Base-by-base conservation (phyloP, 2,888 invertebrate genomes). In the Nymphalis c-album region DNA sequence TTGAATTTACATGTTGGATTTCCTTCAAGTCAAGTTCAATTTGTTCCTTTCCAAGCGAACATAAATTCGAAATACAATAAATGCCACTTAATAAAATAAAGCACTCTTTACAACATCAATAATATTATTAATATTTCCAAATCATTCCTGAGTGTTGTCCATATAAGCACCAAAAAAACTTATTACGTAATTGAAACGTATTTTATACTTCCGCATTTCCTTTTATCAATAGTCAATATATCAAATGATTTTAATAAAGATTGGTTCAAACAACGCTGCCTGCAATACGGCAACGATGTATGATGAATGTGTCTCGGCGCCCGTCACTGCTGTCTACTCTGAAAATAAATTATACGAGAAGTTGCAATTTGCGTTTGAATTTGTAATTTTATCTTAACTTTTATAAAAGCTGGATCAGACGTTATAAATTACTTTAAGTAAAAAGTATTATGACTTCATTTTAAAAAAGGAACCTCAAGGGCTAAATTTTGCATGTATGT, bases 301-400 rank as follows among this genome's bases (percentile, higher is more conserved):
- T 76, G 76, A 79, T 75, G 75, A 75, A 77, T 77, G 74, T 68
- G 63, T 68, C 67, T 62, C 70, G 68, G 48, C 67, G 53, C 69
- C 71, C 64, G 69, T 75, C 68, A 71, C 68, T 63, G 59, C 68
- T 68, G 64, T 68, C 68, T 61, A 62, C 65, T 68, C 57, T 65
- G 60, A 66, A 67, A 70, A 71, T 69, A 68, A 63, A 73, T 68
- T 72, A 60, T 60, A 65, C 63, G 57, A 63, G 18, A 55, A 53
- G 40, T 26, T 53, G 40, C 8, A 67, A 67, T 55, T 59, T 67
- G 26, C 66, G 48, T 71, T 65, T 63, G 45, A 50, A 17, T 35
- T 40, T 20, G 35, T 31, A 48, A 35, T 40, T 40, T 40, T 40
- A 51, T 48, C 18, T 50, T 47, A 51, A 31, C 20, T 13, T 40